Evolutionary conservation across 2,797 vertebrate species (phyloP).

Genomic region (Pangasius macronema): DNA sequence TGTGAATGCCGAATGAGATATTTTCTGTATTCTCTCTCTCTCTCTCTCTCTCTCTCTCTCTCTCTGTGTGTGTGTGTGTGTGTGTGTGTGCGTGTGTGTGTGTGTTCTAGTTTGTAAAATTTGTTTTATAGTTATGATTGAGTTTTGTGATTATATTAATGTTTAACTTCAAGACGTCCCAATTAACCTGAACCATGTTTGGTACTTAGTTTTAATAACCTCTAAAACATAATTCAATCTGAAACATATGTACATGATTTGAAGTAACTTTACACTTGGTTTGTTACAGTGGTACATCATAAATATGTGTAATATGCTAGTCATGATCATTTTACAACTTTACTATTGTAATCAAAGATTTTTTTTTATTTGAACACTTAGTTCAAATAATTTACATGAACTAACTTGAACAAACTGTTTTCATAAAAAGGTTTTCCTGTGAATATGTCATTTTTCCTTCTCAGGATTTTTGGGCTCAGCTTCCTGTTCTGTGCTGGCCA

Average conservation of each 20-base stretch:
- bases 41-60: background rate
- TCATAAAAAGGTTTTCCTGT: too few relatives aligned
- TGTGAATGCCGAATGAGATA: background rate
- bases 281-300: background rate
- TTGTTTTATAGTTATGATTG: background rate
- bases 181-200: background rate
- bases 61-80: background rate
- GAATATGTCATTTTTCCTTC: too few relatives aligned
- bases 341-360: background rate
- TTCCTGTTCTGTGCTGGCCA: background rate
- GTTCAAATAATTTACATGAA: too few relatives aligned
- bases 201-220: background rate
- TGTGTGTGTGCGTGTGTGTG: too few relatives aligned
- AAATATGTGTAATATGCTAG: background rate
- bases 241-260: background rate
- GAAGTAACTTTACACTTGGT: background rate
- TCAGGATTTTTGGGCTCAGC: background rate
- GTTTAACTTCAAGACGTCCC: background rate
- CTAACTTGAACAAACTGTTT: too few relatives aligned
- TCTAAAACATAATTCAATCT: background rate
- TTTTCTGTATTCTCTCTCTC: background rate
- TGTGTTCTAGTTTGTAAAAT: background rate
- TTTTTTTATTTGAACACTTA: too few relatives aligned
- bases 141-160: background rate
- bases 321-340: background rate